Evolutionary conservation across 2,888 invertebrate species (phyloP).

Genomic region (Bursaphelenchus okinawaensis): DNA sequence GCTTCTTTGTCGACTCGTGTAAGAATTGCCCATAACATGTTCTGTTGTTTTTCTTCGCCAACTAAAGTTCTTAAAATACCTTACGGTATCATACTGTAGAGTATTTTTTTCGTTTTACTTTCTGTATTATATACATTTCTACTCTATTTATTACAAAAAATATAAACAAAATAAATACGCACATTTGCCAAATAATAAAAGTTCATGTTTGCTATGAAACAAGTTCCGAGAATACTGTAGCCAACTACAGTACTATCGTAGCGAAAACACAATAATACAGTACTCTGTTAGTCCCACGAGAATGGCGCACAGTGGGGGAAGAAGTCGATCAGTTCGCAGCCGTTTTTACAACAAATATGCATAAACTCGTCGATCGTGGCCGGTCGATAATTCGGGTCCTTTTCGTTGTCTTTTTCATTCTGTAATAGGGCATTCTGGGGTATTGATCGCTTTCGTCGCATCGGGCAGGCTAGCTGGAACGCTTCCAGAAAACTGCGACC

Average conservation of each 20-base stretch:
- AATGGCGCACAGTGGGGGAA: conserved; percentile 36
- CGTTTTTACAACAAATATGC: conserved; percentile 30
- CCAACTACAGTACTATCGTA: neutral
- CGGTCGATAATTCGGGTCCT: conserved; percentile 23
- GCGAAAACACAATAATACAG: neutral
- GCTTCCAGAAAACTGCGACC: conserved; percentile 35
- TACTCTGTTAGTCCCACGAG: neutral
- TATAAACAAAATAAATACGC: neutral
- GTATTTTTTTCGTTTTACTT: too few relatives aligned
- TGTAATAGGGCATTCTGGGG: neutral
- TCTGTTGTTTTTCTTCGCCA: too few relatives aligned
- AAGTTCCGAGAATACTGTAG: too few relatives aligned
- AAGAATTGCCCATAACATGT: too few relatives aligned
- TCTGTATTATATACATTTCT: too few relatives aligned
- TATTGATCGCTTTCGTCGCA: conserved; percentile 20
- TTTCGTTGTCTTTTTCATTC: conserved; percentile 2
- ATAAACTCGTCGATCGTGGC: conserved; percentile 32
- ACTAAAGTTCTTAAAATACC: too few relatives aligned
- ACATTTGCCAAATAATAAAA: neutral
- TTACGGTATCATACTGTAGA: too few relatives aligned
- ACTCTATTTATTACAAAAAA: neutral
- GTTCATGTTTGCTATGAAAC: too few relatives aligned
- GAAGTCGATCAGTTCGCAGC: conserved; percentile 33
- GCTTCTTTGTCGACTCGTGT: too few relatives aligned
- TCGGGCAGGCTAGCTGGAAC: conserved; percentile 33